Evolutionary conservation across 2,888 invertebrate species (phyloP).

Genomic region (Tipula lateralis): DNA sequence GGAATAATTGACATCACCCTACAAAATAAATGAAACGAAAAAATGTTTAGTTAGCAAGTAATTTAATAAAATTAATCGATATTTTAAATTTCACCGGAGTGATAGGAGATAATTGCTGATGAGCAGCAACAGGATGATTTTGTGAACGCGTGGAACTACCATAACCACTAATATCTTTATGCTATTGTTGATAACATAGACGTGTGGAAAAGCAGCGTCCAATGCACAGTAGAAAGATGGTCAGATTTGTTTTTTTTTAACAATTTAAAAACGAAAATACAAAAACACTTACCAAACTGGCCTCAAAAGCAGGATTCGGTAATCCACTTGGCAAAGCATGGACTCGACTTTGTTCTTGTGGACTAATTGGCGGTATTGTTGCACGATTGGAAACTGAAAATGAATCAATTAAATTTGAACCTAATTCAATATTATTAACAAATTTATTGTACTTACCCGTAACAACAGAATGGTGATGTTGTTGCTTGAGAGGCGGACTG

Average conservation of each 20-base stretch:
- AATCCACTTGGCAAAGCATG: constrained; percentile 54
- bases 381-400: constrained; percentile 48
- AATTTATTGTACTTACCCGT: constrained; percentile 42
- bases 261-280: neutral
- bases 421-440: neutral
- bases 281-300: constrained; percentile 64
- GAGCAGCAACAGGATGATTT: constrained; percentile 74
- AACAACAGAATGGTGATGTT: constrained; percentile 49
- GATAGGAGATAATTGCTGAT: constrained; percentile 71
- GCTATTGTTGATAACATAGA: constrained; percentile 50
- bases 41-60: constrained; percentile 38
- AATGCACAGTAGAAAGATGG: constrained; percentile 20
- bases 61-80: too few species aligned
- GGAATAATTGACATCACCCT: constrained; percentile 53
- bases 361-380: constrained; percentile 58
- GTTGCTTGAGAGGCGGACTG: constrained; percentile 53
- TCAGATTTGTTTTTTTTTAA: neutral
- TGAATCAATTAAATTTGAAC: neutral
- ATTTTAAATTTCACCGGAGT: constrained; percentile 55
- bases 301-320: constrained; percentile 59
- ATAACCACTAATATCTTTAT: constrained; percentile 52
- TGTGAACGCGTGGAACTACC: constrained; percentile 50
- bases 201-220: constrained; percentile 27
- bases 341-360: constrained; percentile 55
- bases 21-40: constrained; percentile 32